These are phyloP conservation scores for Schizaphis graminum DNA, from an alignment of 2,888 invertebrate species.

Conservation along the genomic window DNA sequence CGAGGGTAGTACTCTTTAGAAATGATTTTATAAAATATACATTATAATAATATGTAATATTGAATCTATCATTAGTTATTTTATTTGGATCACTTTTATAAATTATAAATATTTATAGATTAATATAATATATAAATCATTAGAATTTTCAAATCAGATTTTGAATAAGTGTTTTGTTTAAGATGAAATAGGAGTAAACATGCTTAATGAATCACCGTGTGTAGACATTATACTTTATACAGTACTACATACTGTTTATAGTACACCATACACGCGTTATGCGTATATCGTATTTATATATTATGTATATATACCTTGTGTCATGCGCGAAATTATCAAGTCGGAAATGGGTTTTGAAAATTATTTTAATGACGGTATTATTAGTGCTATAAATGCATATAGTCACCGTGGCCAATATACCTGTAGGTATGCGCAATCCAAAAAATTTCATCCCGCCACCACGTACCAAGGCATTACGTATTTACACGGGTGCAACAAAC, in stretches of 20 bases:
- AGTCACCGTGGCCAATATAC: neutral
- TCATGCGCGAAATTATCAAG: slow-evolving; percentile 3
- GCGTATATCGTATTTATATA: neutral
- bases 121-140: too few relatives aligned
- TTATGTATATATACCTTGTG: neutral
- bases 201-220: too few relatives aligned
- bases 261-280: neutral
- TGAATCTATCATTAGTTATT: too few relatives aligned
- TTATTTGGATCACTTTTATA: too few relatives aligned
- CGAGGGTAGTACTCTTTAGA: too few relatives aligned
- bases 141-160: too few relatives aligned
- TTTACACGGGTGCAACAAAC: neutral
- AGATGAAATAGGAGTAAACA: too few relatives aligned
- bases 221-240: neutral
- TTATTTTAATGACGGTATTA: neutral
- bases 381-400: neutral
- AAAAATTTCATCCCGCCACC: neutral
- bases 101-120: too few relatives aligned
- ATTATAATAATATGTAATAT: too few relatives aligned
- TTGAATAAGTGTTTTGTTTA: too few relatives aligned
- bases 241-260: neutral
- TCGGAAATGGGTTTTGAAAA: slow-evolving; percentile 21
- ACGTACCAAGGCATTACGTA: neutral
- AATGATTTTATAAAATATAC: too few relatives aligned
- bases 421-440: neutral